Evolutionary conservation across 2,888 invertebrate species (phyloP).

Genomic region (Homarus gammarus): DNA sequence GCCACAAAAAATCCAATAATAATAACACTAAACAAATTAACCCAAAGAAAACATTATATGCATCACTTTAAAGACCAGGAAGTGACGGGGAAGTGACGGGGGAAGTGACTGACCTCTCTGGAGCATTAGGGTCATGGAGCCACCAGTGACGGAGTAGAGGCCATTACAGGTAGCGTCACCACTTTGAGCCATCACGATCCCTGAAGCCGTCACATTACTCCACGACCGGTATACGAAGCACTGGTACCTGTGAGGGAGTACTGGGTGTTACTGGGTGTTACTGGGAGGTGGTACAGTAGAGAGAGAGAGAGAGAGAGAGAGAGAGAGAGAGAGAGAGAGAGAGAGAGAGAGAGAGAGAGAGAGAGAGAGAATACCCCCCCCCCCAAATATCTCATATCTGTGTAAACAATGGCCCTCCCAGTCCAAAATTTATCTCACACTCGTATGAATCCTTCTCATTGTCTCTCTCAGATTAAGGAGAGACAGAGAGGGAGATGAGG

Average conservation of each 20-base stretch:
- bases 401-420: no score
- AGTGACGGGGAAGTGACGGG: no score
- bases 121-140: conserved; percentile 90
- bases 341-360: conserved; percentile 12
- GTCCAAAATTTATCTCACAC: no score
- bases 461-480: neutral
- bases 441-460: no score
- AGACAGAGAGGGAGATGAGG: neutral
- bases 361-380: neutral
- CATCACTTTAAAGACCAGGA: no score
- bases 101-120: conserved; percentile 53
- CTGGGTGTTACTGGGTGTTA: neutral
- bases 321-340: conserved; percentile 27
- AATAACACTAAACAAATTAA: no score
- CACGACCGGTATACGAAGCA: conserved; percentile 92
- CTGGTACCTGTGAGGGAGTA: conserved; percentile 79
- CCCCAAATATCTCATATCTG: no score
- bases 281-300: neutral
- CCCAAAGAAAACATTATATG: no score
- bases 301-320: neutral
- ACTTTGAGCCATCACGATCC: conserved; percentile 91
- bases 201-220: conserved; percentile 17
- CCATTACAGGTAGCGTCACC: conserved; percentile 97
- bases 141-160: conserved; percentile 92
- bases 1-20: no score